phyloP scores from a whole-genome alignment of 2,888 invertebrate genomes.

The Ophion slaviceki region DNA sequence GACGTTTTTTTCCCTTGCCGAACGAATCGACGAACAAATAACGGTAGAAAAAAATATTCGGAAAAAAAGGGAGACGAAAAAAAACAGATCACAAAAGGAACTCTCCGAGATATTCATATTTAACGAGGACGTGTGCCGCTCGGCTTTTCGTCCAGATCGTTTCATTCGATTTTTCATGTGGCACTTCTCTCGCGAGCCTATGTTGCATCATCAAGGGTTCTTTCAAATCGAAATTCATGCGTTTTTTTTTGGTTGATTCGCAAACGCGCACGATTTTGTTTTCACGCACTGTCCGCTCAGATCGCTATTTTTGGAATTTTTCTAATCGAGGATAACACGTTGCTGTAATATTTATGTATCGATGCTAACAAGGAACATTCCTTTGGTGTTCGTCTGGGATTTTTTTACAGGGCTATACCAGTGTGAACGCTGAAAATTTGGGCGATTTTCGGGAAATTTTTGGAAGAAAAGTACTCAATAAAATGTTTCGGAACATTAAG shows the following conservation, averaged over 20 bases:
- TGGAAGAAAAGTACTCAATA: no score
- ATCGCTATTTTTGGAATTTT: no score
- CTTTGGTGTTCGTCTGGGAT: no score
- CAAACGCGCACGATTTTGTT: not conserved
- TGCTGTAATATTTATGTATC: no score
- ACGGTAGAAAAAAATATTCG: conserved; percentile 26
- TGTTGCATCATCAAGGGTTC: no score
- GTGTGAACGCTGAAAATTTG: no score
- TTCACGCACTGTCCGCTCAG: not conserved
- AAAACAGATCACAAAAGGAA: conserved; percentile 25
- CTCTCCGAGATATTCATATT: conserved; percentile 28
- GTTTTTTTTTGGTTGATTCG: not conserved
- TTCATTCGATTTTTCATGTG: not conserved
- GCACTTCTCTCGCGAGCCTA: not conserved
- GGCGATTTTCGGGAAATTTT: no score
- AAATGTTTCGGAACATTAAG: no score
- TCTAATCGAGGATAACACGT: no score
- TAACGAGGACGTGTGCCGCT: not conserved
- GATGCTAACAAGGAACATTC: no score
- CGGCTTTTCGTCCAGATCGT: not conserved
- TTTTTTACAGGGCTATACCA: no score
- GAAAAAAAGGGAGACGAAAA: conserved; percentile 18
- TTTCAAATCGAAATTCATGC: no score
- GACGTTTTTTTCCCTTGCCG: conserved; percentile 38
- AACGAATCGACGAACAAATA: conserved; percentile 48